Evolutionary conservation across 2,113 vertebrate species (phyloP), one percentile per base, ranked within the genome.

Genomic region (Nematolebias whitei): DNA sequence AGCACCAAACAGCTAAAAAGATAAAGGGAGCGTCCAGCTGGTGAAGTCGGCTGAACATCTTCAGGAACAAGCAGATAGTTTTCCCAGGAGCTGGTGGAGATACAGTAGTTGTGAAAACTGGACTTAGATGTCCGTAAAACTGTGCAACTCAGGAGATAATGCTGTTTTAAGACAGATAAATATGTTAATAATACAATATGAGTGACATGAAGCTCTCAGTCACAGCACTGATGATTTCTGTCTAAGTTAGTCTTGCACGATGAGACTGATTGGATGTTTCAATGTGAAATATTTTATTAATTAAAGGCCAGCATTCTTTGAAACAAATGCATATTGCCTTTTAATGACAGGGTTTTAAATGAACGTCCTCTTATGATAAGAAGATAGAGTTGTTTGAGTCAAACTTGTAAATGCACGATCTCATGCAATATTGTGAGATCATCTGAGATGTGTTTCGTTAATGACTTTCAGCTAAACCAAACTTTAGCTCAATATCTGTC

Each of bases 71-170:
- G 1, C 7, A 41, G 9, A 40, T 26, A 13, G 23, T 19, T 41
- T 70, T 38, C 59, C 52, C 29, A 50, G 43, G n/a, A 68, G 41
- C 9, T 49, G 20, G 11, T 48, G 39, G 23, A 67, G 47, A 62
- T 24, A 52, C 12, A 40, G 11, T 29, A 29, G 13, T 20, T 38
- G 51, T 44, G 47, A 67, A 68, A 38, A 20, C 19, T 68, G 35
- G 24, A 52, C 29, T 63, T 26, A 61, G 61, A 16, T 50, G 16
- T 19, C 16, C 19, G 51, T 18, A 68, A 57, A 16, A 10, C 3
- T 15, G 0, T 19, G 39, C 40, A 16, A 56, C 26, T 57, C 14
- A 45, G 20, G 40, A 2, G 2, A 59, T 60, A 16, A 49, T 49
- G 29, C 39, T 48, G 26, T 23, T 55, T 24, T 45, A 20, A 20